Base-by-base conservation (phyloP, 1,140 invertebrate species). In the Caerostris darwini region DNA sequence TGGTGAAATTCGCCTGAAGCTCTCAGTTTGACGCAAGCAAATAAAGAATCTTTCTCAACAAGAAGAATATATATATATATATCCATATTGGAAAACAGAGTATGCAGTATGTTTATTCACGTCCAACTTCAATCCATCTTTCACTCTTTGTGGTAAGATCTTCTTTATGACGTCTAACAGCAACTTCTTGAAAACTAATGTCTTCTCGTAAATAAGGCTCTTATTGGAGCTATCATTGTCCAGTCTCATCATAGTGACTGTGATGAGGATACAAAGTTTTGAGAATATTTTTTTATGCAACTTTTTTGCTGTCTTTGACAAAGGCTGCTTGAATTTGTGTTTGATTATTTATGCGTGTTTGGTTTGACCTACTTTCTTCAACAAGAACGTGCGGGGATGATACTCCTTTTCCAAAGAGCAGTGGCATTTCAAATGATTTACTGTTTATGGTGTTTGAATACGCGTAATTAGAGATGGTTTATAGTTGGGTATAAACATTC, bases 231-330 rank as follows among this genome's bases (percentile, higher is more conserved):
- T 90, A 71, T 71, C 87, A 34, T 58, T 90, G 87, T 90, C 12
- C 34, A 85, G 7, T 3, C 50, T 82, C 54, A 34, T 85, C 57
- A 58, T 50, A 50, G 53, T 85, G 50, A 4, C 87, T 56, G 53
- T 90, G 87, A 90, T 90, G 87, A 56, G 87, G 87, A 54, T 90
- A 90, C 61, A 56, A 69, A 67, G 87, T 67, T 90, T 54, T 59
- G 87, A 56, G 53, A 53, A 8, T 34, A 7, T 34, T 34, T 10
- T 5, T 77, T 77, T 50, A 12, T 2, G 12, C 14, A 17, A 14
- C 14, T 77, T 77, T 19, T 12, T 77, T 77, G 12, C 7, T 7
- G 4, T 12, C 53, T 10, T 12, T 50, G 34, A 50, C 12, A 34
- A 77, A 50, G 34, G 34, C 71, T 77, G 34, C 71, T 77, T 19